A percentile compares a stretch with the other conserved stretches of the same genome.
Evolutionary conservation across 2,113 vertebrate species (phyloP).

Genomic region (Sorex fumeus): DNA sequence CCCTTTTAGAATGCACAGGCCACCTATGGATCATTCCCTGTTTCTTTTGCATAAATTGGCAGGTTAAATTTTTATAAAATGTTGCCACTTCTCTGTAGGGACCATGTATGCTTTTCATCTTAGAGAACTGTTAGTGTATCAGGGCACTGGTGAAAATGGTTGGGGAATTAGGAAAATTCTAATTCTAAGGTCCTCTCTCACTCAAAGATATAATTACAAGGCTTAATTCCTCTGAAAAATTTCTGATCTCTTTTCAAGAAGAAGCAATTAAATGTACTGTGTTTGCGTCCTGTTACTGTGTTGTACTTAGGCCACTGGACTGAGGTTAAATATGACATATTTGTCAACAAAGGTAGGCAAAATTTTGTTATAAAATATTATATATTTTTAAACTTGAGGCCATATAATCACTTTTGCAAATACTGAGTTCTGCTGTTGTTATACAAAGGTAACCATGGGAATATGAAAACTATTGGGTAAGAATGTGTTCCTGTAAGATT

Average conservation of each 20-base stretch:
- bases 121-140: slow-evolving; percentile 17
- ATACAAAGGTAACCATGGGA: neutral
- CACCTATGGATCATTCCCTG: neutral
- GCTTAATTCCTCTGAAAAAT: neutral
- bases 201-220: slow-evolving; percentile 24
- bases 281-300: neutral
- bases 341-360: neutral
- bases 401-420: neutral
- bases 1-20: slow-evolving; percentile 33
- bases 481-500: neutral
- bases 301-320: slow-evolving; percentile 2
- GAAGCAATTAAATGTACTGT: slow-evolving; percentile 44
- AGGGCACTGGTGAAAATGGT: neutral
- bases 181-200: slow-evolving; percentile 37
- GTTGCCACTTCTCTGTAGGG: slow-evolving; percentile 20
- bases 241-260: slow-evolving; percentile 36
- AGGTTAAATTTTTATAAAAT: neutral
- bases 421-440: neutral
- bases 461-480: neutral
- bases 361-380: slow-evolving; percentile 22
- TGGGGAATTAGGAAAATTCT: neutral
- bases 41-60: neutral
- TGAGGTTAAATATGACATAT: neutral
- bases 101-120: neutral
- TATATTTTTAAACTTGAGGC: neutral